Evolutionary conservation across 2,113 vertebrate species (phyloP), one percentile per base, ranked within the genome.

Genomic region (Leucosticte australis): DNA sequence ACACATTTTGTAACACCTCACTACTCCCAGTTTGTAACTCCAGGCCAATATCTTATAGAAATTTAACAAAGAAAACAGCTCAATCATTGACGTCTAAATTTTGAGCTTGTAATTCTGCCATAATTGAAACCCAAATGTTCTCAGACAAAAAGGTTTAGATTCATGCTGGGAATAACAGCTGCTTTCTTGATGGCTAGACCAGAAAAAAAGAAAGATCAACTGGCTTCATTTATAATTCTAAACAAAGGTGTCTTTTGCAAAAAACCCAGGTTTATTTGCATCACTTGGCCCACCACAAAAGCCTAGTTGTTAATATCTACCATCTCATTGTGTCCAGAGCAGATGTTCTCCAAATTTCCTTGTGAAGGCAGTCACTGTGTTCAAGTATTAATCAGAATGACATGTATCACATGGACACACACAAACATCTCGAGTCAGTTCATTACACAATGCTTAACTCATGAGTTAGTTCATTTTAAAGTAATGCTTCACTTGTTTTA

Each of bases 161-260:
- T 95, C 95, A 94, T 44, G 91, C 95, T 64, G 94, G 67, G 85
- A 95, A 65, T 91, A 92, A 94, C 94, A 96, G 81, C 68, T 91
- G 82, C 53, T 90, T 56, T 96, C 65, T 71, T 22, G 11, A 82
- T 50, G 49, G 47, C 71, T 59, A 76, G 69, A 95, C 67, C 67
- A 62, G 75, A 63, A 65, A 71, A 92, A 91, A 91, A 81, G 28
- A 81, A 78, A 44, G 86, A 52, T 77, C 71, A 94, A 93, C 60
- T 88, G 91, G 67, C 44, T 94, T 94, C 63, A 95, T 92, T 96
- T 92, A 60, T 80, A 91, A 93, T 53, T 78, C 52, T 44, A 56
- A 93, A 97, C 90, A 97, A 93, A 96, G 80, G 91, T 81, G 60
- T 82, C 86, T 92, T 81, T 92, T 94, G 60, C 89, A 70, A 92